Evolutionary conservation across 2,888 invertebrate species (phyloP), one percentile per base, ranked within the genome.

Genomic region (Cheilosia impressa): DNA sequence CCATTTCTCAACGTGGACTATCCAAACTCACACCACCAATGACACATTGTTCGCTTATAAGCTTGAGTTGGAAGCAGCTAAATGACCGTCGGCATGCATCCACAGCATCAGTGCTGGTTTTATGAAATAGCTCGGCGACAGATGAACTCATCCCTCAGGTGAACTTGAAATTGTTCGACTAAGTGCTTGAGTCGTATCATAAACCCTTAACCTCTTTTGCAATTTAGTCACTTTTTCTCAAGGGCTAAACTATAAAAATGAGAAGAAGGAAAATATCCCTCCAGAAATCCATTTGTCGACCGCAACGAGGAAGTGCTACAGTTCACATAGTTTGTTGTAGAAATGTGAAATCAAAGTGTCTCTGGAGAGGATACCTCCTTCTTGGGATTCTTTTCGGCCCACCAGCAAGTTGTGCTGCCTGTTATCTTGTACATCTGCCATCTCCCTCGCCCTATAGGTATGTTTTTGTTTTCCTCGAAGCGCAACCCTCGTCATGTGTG

Each of bases 101-200:
- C 22, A n/a, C n/a, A 34, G 34, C 19, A 19, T 31, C 62, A 31
- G 3, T 13, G 2, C 2, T 63, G 24, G 13, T 62, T 17, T 60
- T 43, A 17, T 24, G 27, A 7, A 60, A 60, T 43, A 31, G 27
- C 62, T 9, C 47, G 6, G 15, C 27, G 41, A 19, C 43, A 45
- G 13, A 43, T 47, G 4, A 45, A 9, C 7, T 31, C 63, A 47
- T 63, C 62, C 47, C 5, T 47, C 60, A 45, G 45, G 45, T 62
- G 31, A 34, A 24, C 15, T 17, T n/a, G 41, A 24, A 45, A 45
- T 19, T 9, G 17, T 38, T 10, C 0, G 3, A 38, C 3, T 38
- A 10, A 38, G 34, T 38, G 13, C 34, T 38, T 10, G 7, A 45
- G 45, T 2, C n/a, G 17, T 2, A 45, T 2, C 19, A 7, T 47